Evolutionary conservation across 2,113 vertebrate genomes (phyloP).

Genomic region (Phycodurus eques): DNA sequence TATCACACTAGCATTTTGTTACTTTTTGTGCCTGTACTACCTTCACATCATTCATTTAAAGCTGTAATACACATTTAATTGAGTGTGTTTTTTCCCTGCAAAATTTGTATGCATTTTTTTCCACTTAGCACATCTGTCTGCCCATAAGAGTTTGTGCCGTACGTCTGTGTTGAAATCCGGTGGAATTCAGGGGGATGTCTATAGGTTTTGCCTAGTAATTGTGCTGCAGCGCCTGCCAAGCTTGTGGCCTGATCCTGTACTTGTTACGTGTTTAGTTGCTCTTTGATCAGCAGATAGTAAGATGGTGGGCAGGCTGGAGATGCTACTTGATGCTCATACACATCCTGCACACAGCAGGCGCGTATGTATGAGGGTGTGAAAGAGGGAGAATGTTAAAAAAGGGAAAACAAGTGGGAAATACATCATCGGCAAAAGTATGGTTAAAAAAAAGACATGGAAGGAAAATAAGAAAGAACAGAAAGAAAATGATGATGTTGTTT

Average conservation of each 20-base stretch:
- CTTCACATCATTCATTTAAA: not conserved
- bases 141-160: conserved; percentile 2
- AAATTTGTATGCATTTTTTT: not conserved
- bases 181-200: conserved; percentile 21
- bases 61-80: too few species aligned
- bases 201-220: conserved; percentile 46
- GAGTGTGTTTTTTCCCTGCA: not conserved
- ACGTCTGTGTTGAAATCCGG: conserved; percentile 5
- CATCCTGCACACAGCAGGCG: conserved; percentile 40
- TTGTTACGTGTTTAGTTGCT: conserved; percentile 59
- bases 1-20: not conserved
- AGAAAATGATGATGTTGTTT: not conserved
- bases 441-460: not conserved
- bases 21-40: not conserved
- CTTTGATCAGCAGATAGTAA: conserved; percentile 68
- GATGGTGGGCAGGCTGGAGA: conserved; percentile 42
- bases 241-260: conserved; percentile 38
- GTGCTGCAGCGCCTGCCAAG: conserved; percentile 36
- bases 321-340: conserved; percentile 30
- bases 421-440: not conserved
- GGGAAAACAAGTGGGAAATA: not conserved
- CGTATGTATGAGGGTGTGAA: not conserved
- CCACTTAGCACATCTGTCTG: conserved; percentile 11
- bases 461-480: not conserved
- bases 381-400: not conserved